These are phyloP conservation scores for Papio anubis DNA, from an alignment of 2,113 vertebrate genomes.

Conservation along the genomic window DNA sequence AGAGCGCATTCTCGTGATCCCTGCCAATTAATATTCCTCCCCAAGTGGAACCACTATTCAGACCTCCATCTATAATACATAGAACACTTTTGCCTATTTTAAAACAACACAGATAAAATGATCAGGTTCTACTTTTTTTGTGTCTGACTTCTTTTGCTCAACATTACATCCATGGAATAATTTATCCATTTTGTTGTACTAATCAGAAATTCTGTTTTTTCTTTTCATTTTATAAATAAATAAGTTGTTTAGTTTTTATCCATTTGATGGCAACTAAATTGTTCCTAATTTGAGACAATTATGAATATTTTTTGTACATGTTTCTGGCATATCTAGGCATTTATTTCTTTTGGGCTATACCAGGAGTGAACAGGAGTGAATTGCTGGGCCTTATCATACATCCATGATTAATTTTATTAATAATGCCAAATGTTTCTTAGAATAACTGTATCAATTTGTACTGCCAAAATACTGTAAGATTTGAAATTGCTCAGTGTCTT, in stretches of 20 bases:
- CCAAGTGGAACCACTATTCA: not conserved
- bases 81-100: not conserved
- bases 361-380: not conserved
- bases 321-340: not conserved
- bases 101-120: not conserved
- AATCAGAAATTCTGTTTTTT: not conserved
- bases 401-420: not conserved
- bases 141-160: not conserved
- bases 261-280: not conserved
- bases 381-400: not conserved
- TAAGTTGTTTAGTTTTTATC: not conserved
- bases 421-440: not conserved
- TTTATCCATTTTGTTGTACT: not conserved
- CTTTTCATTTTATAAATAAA: not conserved
- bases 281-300: not conserved
- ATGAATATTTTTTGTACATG: not conserved
- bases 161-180: not conserved
- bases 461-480: not conserved
- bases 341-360: not conserved
- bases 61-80: not conserved
- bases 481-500: not conserved
- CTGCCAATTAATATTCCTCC: not conserved
- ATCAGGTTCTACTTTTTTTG: not conserved
- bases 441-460: not conserved
- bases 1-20: rapidly evolving